Evolutionary conservation across 2,113 vertebrate species (phyloP).

Genomic region (Hippotragus niger): DNA sequence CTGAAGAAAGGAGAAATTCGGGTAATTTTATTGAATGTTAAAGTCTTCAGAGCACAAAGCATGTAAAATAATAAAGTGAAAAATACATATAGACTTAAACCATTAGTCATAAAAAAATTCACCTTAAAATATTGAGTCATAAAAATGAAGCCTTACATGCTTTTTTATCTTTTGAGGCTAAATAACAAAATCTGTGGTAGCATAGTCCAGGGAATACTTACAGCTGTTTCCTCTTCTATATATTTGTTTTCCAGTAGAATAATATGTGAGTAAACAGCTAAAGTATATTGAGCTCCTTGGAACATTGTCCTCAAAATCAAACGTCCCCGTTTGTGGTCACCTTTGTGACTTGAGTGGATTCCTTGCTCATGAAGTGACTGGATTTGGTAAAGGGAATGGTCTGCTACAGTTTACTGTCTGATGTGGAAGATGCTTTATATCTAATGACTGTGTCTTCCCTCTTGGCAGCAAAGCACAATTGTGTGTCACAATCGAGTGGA

Average conservation of each 20-base stretch:
- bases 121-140: neutral
- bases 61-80: neutral
- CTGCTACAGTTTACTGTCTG: neutral
- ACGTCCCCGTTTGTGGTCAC: neutral
- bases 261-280: neutral
- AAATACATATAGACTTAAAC: neutral
- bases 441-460: neutral
- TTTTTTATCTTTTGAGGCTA: neutral
- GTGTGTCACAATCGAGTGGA: slow-evolving; percentile 98
- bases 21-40: neutral
- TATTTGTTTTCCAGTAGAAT: neutral
- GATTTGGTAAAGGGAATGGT: neutral
- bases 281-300: neutral
- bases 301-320: neutral
- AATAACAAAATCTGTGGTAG: neutral
- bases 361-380: neutral
- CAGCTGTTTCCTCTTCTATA: neutral
- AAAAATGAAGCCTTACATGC: neutral
- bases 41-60: neutral
- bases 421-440: neutral
- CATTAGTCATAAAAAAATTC: neutral
- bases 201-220: neutral
- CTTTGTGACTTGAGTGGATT: neutral
- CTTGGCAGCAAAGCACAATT: slow-evolving; percentile 94
- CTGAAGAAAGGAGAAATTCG: neutral